Evolutionary conservation across 2,797 vertebrate species (phyloP).

Genomic region (Melanotaenia boesemani): DNA sequence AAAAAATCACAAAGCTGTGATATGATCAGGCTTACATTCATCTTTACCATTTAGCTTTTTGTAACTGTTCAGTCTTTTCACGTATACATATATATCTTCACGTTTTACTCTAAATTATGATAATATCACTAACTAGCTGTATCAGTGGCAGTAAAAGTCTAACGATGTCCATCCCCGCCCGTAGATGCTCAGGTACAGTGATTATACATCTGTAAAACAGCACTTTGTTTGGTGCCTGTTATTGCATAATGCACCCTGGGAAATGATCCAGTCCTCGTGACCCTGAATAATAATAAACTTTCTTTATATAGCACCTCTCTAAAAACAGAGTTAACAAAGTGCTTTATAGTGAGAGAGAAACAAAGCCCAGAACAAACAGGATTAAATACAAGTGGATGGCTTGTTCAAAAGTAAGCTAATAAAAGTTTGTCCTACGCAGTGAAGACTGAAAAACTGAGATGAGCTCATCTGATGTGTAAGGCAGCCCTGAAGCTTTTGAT

Average conservation of each 20-base stretch:
- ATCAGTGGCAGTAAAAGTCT: not conserved
- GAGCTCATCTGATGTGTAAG: conserved; percentile 4
- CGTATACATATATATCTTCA: not conserved
- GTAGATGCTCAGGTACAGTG: not conserved
- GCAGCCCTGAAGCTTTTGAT: not conserved
- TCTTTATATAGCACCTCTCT: conserved; percentile 72
- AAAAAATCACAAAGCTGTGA: not conserved
- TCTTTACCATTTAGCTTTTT: not conserved
- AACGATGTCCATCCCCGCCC: not conserved
- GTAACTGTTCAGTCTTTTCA: not conserved
- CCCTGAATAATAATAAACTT: conserved; percentile 74
- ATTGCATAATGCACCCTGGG: conserved; percentile 66
- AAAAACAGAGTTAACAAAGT: conserved; percentile 68
- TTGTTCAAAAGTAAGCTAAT: conserved; percentile 27
- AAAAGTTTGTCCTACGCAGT: conserved; percentile 23
- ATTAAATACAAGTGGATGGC: conserved; percentile 28
- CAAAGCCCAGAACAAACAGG: conserved; percentile 51
- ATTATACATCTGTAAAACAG: conserved; percentile 14
- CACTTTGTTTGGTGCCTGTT: conserved; percentile 46
- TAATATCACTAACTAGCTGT: not conserved
- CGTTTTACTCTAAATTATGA: not conserved
- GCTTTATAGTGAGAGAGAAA: conserved; percentile 49
- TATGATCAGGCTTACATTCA: not conserved
- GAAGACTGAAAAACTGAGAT: conserved; percentile 3
- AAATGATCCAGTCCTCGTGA: conserved; percentile 62